A percentile compares a stretch with the other conserved stretches of the same genome.
These are phyloP conservation scores for Ciona savignyi DNA, from an alignment of 23 tunicate genomes.

Conservation along the genomic window DNA sequence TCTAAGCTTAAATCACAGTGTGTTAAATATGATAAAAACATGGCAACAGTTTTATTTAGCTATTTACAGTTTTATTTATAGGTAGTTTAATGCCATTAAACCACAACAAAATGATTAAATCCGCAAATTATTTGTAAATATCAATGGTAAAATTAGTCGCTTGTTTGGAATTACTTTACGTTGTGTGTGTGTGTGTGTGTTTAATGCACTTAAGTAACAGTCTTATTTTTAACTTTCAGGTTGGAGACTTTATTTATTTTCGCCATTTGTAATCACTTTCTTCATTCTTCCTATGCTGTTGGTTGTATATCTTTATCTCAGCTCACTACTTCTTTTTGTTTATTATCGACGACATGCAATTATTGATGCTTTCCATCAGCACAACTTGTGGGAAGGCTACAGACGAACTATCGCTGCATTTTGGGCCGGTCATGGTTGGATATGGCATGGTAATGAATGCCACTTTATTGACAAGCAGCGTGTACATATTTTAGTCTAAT, in stretches of 20 bases:
- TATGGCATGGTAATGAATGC: slow-evolving; percentile 79
- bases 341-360: slow-evolving; percentile 69
- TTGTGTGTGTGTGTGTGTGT: not conserved
- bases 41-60: no score
- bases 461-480: no score
- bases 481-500: no score
- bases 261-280: slow-evolving; percentile 82
- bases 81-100: no score
- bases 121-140: no score
- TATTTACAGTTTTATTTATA: no score
- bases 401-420: slow-evolving; percentile 64
- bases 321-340: slow-evolving; percentile 69
- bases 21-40: no score
- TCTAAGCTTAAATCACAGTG: no score
- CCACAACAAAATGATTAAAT: no score
- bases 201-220: no score
- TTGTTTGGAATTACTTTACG: not conserved
- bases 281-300: slow-evolving; percentile 68
- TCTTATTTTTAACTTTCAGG: slow-evolving; percentile 42
- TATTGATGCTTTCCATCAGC: slow-evolving; percentile 62
- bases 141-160: no score
- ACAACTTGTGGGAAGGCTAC: slow-evolving; percentile 63
- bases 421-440: slow-evolving; percentile 94
- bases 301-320: slow-evolving; percentile 66
- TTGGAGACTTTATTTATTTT: slow-evolving; percentile 64